Evolutionary conservation across 2,888 invertebrate genomes (phyloP).

Genomic region (Tineola bisselliella): DNA sequence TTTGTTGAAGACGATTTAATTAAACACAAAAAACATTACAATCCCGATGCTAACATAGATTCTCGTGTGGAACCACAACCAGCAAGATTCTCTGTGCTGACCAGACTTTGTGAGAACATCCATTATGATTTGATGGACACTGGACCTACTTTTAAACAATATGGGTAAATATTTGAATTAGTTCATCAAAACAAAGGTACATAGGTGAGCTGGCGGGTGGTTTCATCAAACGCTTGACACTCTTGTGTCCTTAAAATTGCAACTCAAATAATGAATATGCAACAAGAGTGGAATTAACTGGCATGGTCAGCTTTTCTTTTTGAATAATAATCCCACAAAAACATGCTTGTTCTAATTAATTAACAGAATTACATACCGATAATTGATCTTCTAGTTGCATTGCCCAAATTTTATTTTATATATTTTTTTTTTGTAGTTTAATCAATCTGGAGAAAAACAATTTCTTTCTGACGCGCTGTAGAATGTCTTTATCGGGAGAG

Average conservation of each 20-base stretch:
- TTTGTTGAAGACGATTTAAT: background rate
- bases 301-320: too few relatives aligned
- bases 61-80: background rate
- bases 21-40: too few relatives aligned
- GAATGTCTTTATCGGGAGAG: constrained; percentile 21
- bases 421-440: background rate
- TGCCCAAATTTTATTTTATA: too few relatives aligned
- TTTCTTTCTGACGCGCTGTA: constrained; percentile 30
- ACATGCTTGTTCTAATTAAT: too few relatives aligned
- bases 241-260: too few relatives aligned
- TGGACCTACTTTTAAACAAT: constrained; percentile 43
- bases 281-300: too few relatives aligned
- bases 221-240: too few relatives aligned
- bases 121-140: constrained; percentile 20
- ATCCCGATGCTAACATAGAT: background rate
- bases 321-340: too few relatives aligned
- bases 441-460: constrained; percentile 19
- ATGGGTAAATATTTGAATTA: constrained; percentile 25
- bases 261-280: too few relatives aligned
- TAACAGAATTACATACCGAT: too few relatives aligned
- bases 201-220: too few relatives aligned
- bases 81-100: constrained; percentile 29
- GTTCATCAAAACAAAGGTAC: background rate
- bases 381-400: too few relatives aligned
- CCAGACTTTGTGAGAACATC: constrained; percentile 33